Evolutionary conservation across 2,113 vertebrate species (phyloP).

Genomic region (Odocoileus hemionus): DNA sequence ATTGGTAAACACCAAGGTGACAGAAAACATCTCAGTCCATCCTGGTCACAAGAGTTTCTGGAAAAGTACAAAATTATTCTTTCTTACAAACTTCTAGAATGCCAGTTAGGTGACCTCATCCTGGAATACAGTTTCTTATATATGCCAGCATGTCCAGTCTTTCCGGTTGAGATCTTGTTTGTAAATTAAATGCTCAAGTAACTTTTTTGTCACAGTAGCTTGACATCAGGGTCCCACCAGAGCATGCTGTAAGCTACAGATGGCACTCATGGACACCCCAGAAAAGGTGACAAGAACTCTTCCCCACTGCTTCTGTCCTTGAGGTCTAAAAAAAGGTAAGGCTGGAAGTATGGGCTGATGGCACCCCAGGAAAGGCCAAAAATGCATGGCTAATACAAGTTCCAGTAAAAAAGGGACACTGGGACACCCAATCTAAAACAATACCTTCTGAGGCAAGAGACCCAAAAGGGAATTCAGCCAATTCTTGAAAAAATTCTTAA

Average conservation of each 20-base stretch:
- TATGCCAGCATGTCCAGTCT: not conserved
- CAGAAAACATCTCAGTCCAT: not conserved
- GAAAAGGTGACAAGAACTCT: not conserved
- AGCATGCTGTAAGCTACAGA: not conserved
- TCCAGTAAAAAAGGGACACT: not conserved
- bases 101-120: not conserved
- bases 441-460: not conserved
- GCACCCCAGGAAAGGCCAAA: not conserved
- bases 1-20: not conserved
- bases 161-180: not conserved
- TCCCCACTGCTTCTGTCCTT: accelerated
- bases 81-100: not conserved
- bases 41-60: not conserved
- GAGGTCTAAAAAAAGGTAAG: not conserved
- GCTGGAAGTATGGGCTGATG: not conserved
- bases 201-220: not conserved
- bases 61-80: not conserved
- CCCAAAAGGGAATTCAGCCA: not conserved
- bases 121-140: not conserved
- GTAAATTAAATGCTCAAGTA: not conserved
- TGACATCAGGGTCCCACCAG: not conserved
- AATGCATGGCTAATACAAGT: not conserved
- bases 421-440: not conserved
- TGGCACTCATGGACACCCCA: not conserved
- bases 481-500: not conserved